Percentiles rank a stretch among this genome's conserved stretches.
Conservation (phyloP, 2,797 vertebrate genomes). For the Phaenicophaeus curvirostris region DNA sequence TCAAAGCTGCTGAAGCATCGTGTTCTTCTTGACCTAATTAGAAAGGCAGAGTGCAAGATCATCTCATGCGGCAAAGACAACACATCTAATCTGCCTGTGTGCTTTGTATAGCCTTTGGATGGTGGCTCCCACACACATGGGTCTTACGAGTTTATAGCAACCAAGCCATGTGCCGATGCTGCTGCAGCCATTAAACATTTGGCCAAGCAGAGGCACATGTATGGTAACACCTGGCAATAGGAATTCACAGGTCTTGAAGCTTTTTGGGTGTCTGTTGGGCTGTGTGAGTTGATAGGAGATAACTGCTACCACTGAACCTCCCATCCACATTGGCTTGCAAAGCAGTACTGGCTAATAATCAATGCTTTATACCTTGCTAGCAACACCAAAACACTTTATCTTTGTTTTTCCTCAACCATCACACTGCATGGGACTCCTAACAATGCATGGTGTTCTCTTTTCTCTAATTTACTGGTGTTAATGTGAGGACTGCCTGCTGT, state of each 20-base stretch:
- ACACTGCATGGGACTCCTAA: neutral
- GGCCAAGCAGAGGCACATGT: neutral
- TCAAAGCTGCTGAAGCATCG: neutral
- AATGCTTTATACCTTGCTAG: neutral
- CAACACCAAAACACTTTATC: neutral
- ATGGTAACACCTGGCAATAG: neutral
- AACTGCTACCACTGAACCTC: neutral
- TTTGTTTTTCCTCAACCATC: neutral
- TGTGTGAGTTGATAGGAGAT: neutral
- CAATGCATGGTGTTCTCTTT: neutral
- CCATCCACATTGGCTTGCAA: neutral
- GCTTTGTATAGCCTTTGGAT: rapidly evolving
- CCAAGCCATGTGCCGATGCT: rapidly evolving
- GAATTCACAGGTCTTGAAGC: neutral
- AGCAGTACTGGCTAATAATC: neutral
- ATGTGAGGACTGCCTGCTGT: neutral
- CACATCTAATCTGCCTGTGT: rapidly evolving
- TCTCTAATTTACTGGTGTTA: neutral
- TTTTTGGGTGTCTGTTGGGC: neutral
- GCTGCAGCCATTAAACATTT: neutral
- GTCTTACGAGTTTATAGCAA: neutral
- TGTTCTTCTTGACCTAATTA: neutral
- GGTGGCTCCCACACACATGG: neutral
- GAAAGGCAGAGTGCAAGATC: neutral
- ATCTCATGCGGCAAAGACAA: rapidly evolving